These are phyloP conservation scores for Rotaria socialis DNA, from an alignment of 2,888 invertebrate genomes.

Conservation along the genomic window DNA sequence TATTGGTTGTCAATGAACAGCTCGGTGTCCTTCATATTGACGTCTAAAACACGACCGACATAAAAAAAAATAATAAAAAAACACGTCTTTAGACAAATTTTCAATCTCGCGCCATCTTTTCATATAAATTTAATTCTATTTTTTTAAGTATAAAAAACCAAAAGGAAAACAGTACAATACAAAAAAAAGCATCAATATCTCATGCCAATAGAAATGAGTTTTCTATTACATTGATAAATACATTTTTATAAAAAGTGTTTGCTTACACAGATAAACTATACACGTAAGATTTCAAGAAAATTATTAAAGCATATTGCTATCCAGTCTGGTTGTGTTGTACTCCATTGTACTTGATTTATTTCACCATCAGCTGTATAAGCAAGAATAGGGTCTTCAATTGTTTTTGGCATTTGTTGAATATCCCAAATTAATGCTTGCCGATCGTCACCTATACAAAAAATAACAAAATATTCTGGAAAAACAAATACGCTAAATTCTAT, in stretches of 20 bases:
- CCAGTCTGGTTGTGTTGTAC: constrained; percentile 99
- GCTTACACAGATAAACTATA: constrained; percentile 64
- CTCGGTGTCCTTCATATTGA: neutral
- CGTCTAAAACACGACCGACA: neutral
- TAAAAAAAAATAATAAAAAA: neutral
- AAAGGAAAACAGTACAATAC: neutral
- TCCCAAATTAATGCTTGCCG: constrained; percentile 99
- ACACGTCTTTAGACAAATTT: neutral
- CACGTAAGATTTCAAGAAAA: constrained; percentile 90
- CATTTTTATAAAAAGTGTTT: neutral
- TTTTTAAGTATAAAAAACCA: neutral
- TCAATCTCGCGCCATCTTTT: constrained; percentile 14
- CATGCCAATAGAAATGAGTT: neutral
- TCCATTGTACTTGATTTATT: constrained; percentile 99
- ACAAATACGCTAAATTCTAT: too few relatives aligned
- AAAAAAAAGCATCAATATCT: neutral
- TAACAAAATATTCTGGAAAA: neutral
- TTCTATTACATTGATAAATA: neutral
- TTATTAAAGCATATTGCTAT: constrained; percentile 98
- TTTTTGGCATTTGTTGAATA: constrained; percentile 97
- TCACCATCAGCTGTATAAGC: constrained; percentile 94
- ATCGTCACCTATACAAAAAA: constrained; percentile 91
- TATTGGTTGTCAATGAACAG: neutral
- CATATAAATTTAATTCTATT: constrained; percentile 21
- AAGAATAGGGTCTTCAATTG: constrained; percentile 96